These are phyloP conservation scores for Rhizoglyphus robini DNA, from an alignment of 1,140 invertebrate genomes.

Conservation along the genomic window DNA sequence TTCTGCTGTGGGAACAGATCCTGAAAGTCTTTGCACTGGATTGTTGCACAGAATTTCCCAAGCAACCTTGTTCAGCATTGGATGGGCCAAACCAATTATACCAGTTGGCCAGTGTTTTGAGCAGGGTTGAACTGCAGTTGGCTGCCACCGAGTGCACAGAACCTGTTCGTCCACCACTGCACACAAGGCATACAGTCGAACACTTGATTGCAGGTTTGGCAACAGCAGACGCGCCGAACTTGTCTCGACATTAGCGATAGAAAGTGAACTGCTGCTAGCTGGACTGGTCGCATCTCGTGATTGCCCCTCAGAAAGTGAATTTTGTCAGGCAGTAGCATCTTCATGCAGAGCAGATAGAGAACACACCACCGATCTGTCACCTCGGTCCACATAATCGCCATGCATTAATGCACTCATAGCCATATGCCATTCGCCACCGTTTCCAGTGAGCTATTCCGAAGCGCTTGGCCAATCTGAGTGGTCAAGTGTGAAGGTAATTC, in stretches of 20 bases:
- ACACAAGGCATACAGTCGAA: slow-evolving; percentile 56
- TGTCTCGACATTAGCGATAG: slow-evolving; percentile 29
- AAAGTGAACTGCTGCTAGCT: slow-evolving; percentile 58
- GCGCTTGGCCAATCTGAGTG: neutral
- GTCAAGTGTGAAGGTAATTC: neutral
- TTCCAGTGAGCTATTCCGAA: neutral
- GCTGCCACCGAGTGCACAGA: slow-evolving; percentile 58
- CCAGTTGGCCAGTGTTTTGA: slow-evolving; percentile 42
- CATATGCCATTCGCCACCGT: slow-evolving; percentile 40
- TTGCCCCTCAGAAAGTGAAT: neutral
- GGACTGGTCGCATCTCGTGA: slow-evolving; percentile 33
- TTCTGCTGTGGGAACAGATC: neutral
- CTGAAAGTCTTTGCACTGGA: slow-evolving; percentile 34
- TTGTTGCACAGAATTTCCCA: slow-evolving; percentile 67
- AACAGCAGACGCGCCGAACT: slow-evolving; percentile 46
- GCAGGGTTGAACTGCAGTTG: slow-evolving; percentile 45
- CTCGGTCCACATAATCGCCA: slow-evolving; percentile 45
- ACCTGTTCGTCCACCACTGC: slow-evolving; percentile 53
- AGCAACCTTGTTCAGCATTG: slow-evolving; percentile 34
- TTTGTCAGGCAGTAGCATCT: neutral
- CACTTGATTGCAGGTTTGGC: slow-evolving; percentile 48
- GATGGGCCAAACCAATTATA: slow-evolving; percentile 35
- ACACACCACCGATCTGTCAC: neutral
- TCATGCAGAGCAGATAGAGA: neutral
- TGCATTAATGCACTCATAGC: slow-evolving; percentile 46